A percentile compares a stretch with the other conserved stretches of the same genome.
These are phyloP conservation scores for Accipiter cooperii DNA, from an alignment of 2,113 vertebrate species.

Conservation along the genomic window DNA sequence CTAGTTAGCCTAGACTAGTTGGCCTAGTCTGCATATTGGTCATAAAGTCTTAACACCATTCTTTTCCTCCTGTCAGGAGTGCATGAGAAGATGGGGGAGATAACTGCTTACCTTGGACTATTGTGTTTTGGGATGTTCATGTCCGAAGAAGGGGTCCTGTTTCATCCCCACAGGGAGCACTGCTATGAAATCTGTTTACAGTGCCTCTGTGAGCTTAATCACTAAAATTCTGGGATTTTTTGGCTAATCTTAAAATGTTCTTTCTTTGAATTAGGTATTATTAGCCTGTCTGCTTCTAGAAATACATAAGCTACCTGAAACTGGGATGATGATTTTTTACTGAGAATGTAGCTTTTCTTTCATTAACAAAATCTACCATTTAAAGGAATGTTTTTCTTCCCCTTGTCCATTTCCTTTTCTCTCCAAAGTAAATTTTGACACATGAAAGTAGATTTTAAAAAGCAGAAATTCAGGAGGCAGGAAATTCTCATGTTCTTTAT, in stretches of 20 bases:
- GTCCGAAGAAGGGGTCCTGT: not conserved
- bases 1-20: not conserved
- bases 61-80: not conserved
- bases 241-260: not conserved
- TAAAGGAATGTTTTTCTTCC: not conserved
- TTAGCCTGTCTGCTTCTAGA: not conserved
- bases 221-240: not conserved
- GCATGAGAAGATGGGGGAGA: not conserved
- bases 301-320: not conserved
- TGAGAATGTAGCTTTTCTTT: not conserved
- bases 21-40: not conserved
- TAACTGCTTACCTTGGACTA: not conserved
- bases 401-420: not conserved
- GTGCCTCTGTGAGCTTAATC: not conserved
- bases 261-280: not conserved
- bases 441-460: not conserved
- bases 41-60: not conserved
- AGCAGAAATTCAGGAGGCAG: not conserved
- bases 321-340: not conserved
- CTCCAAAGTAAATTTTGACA: not conserved
- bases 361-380: not conserved
- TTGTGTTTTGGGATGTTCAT: not conserved
- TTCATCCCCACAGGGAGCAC: not conserved
- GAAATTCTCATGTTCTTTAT: not conserved
- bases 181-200: not conserved